Base-by-base conservation (phyloP, 2,888 invertebrate genomes). In the Chloroclysta siterata region DNA sequence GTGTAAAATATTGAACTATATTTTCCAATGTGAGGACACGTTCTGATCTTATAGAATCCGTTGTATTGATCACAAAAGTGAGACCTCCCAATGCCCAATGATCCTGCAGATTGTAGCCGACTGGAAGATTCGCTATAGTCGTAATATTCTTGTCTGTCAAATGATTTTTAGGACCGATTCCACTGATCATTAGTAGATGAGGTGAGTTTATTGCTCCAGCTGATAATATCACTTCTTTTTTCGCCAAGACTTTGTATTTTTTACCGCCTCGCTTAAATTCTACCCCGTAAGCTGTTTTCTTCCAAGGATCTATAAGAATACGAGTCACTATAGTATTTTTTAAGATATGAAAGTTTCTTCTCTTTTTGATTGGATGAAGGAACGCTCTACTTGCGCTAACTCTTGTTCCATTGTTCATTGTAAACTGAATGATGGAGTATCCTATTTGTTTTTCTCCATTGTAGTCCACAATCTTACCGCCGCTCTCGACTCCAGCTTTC, bases 201-300 rank as follows among this genome's bases (percentile, higher is more conserved):
- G 97, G 97, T 1, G 97, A 95, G 75, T 96, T 95, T 50, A 98
- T 94, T 1, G 97, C 93, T 2, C 98, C 98, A 2, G 96, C 97
- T 15, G 96, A 95, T 14, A 98, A 78, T 69, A 98, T 95, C 0
- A 97, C 94, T 83, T 97, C 97, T 72, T 94, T 94, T 58, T 90
- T 92, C 0, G 95, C 95, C 48, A 89, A 46, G 68, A 93, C 70
- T 71, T 73, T 55, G 74, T 85, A 52, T 78, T 83, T 90, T 53
- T 86, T 85, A 0, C 94, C 94, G 13, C 88, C 82, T 75, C 94
- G 94, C 13, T 84, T 88, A 60, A 95, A 94, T 70, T 92, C 79
- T 0, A 95, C 95, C 0, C 95, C 95, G 54, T 93, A 90, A 0
- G 95, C 95, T 57, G 82, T 83, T 70, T 93, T 94, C 0, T 85